Base-by-base conservation (phyloP, 2,797 vertebrate genomes). In the Merluccius polli region DNA sequence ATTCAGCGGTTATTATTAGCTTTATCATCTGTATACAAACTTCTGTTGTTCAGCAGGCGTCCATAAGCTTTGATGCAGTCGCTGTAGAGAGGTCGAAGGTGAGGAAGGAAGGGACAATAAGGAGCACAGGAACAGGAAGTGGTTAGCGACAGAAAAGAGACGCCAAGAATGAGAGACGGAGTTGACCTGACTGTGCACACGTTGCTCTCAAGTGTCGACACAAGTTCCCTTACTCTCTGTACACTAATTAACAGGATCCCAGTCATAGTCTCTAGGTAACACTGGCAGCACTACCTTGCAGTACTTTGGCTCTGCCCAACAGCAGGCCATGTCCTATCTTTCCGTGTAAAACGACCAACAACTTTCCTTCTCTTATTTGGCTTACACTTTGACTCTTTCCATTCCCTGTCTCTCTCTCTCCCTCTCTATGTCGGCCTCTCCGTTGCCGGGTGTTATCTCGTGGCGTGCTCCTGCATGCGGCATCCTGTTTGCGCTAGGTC, bases 401-500 rank as follows among this genome's bases (percentile, higher is more conserved):
- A n/a, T n/a, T 38, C 67, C 24, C 70, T 74, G 68, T 80, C 74
- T 73, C 75, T 76, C 78, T 27, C 68, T n/a, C 73, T 48, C 35
- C 70, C 78, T 82, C 83, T 67, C 44, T 73, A 31, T 21, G 84
- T 78, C 76, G 81, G 75, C 75, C 79, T 82, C 81, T 86, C 86
- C 18, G 5, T 9, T 18, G 16, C 21, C 27, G 10, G 24, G 29
- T 30, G n/a, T 94, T 94, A 94, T 94, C 93, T 92, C 32, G 75
- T 75, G 38, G 69, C 72, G 70, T 85, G 90, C 90, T 91, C 87
- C 87, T 87, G 87, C 88, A 83, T 87, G 83, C 85, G 72, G 90
- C 92, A 92, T 95, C 94, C 94, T 94, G 94, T 95, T 95, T 94
- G 92, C 89, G 81, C 84, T 85, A 81, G 74, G 79, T 89, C 87